Conservation (phyloP, 2,888 invertebrate genomes). For the Drosophila prostipennis region DNA sequence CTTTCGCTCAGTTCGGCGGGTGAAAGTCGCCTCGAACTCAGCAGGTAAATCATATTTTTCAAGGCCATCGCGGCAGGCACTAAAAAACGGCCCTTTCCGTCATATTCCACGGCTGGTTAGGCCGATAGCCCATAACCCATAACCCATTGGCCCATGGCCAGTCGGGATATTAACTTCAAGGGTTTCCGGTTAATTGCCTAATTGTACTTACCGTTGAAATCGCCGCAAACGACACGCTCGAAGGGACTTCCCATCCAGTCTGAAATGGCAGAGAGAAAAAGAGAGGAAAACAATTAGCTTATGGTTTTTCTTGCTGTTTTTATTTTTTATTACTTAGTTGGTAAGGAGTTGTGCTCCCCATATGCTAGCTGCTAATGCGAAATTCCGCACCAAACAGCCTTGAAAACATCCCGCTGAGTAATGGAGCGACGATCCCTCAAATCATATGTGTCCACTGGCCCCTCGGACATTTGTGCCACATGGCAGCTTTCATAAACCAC, state of each 20-base stretch:
- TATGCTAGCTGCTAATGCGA: conserved; percentile 15
- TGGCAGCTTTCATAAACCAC: conserved; percentile 51
- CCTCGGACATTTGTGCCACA: conserved; percentile 19
- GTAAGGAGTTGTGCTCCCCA: conserved; percentile 33
- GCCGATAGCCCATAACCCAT: conserved; percentile 73
- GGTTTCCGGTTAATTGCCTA: conserved; percentile 44
- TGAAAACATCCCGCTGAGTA: conserved; percentile 37
- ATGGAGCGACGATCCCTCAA: conserved; percentile 36
- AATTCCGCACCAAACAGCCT: conserved; percentile 47
- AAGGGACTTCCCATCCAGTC: conserved; percentile 98
- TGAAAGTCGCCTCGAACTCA: conserved; percentile 36
- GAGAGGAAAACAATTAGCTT: conserved; percentile 15
- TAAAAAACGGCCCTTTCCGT: conserved; percentile 52
- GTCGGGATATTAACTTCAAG: conserved; percentile 50
- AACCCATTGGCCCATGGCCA: conserved; percentile 76
- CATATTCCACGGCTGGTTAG: conserved; percentile 57
- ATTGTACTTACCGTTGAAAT: conserved; percentile 91
- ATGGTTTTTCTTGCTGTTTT: conserved; percentile 20
- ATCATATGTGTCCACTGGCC: conserved; percentile 19
- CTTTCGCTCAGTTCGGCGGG: conserved; percentile 39
- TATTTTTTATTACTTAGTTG: neutral
- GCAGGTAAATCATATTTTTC: conserved; percentile 59
- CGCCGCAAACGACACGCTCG: conserved; percentile 97
- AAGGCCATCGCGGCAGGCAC: conserved; percentile 53
- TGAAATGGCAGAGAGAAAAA: conserved; percentile 83